phyloP scores from a whole-genome alignment of 2,113 vertebrate genomes.

The Leucosticte australis region DNA sequence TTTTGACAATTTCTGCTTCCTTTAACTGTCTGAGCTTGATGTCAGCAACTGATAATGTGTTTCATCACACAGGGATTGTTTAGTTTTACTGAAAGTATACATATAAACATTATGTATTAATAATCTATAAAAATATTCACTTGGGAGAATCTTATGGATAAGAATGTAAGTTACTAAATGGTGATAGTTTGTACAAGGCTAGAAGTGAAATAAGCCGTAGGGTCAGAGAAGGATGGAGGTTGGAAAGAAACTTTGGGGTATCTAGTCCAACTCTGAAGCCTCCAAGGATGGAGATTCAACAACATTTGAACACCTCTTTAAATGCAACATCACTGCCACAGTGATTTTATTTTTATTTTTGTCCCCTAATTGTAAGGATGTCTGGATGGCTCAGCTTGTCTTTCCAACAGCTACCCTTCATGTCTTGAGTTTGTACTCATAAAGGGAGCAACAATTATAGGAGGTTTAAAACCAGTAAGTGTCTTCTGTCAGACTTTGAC shows the following conservation, averaged over 20 bases:
- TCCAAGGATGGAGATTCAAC: neutral
- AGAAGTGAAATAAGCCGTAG: neutral
- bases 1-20: neutral
- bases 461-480: neutral
- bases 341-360: neutral
- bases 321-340: neutral
- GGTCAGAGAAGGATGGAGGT: neutral
- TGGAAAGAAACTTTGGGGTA: neutral
- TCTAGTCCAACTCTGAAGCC: neutral
- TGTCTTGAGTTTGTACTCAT: neutral
- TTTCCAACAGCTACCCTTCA: neutral
- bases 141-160: neutral
- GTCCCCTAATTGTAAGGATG: rapidly evolving
- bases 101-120: neutral
- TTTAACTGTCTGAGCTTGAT: neutral
- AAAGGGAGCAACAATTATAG: neutral
- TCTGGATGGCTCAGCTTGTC: neutral
- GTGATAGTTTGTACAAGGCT: neutral
- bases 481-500: neutral
- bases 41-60: neutral
- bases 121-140: neutral
- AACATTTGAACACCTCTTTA: neutral
- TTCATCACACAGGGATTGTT: neutral
- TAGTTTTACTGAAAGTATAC: neutral
- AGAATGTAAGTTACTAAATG: neutral